phyloP scores from a whole-genome alignment of 2,797 vertebrate genomes.

The Enteromius argenteus region DNA sequence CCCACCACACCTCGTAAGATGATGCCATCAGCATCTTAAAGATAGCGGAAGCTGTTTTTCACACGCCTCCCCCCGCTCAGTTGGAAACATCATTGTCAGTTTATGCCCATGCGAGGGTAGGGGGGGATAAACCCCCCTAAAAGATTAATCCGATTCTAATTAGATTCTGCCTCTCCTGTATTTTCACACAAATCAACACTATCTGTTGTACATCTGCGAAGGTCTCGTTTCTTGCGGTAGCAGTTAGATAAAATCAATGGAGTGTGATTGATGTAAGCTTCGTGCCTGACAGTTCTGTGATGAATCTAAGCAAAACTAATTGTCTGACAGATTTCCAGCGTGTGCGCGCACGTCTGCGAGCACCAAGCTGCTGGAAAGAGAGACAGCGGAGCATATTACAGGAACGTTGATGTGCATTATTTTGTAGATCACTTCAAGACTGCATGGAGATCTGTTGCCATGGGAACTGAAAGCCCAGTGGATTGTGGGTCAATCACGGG shows the following conservation, averaged over 20 bases:
- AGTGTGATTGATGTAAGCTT: conserved; percentile 64
- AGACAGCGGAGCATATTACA: conserved; percentile 49
- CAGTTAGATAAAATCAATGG: conserved; percentile 59
- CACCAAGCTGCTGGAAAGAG: conserved; percentile 54
- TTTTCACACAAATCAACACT: conserved; percentile 59
- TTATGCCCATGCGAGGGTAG: conserved; percentile 3
- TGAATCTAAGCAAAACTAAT: conserved; percentile 65
- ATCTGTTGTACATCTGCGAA: conserved; percentile 58
- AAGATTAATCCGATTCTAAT: conserved; percentile 62
- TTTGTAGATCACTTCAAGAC: conserved; percentile 65
- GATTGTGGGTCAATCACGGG: conserved; percentile 66
- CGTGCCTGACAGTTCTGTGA: conserved; percentile 61
- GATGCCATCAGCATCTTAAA: conserved; percentile 16
- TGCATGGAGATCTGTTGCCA: conserved; percentile 65
- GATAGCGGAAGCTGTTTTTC: neutral
- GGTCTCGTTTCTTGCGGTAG: conserved; percentile 53
- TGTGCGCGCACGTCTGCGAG: conserved; percentile 38
- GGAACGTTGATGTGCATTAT: conserved; percentile 63
- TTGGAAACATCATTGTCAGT: conserved; percentile 41
- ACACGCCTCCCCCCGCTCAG: conserved; percentile 13
- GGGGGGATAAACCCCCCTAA: conserved; percentile 6
- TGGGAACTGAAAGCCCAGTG: conserved; percentile 66
- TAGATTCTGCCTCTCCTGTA: conserved; percentile 53
- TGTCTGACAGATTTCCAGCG: conserved; percentile 61
- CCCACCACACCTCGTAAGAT: conserved; percentile 58